phyloP scores from a whole-genome alignment of 2,113 vertebrate species.

The Pseudopodoces humilis region DNA sequence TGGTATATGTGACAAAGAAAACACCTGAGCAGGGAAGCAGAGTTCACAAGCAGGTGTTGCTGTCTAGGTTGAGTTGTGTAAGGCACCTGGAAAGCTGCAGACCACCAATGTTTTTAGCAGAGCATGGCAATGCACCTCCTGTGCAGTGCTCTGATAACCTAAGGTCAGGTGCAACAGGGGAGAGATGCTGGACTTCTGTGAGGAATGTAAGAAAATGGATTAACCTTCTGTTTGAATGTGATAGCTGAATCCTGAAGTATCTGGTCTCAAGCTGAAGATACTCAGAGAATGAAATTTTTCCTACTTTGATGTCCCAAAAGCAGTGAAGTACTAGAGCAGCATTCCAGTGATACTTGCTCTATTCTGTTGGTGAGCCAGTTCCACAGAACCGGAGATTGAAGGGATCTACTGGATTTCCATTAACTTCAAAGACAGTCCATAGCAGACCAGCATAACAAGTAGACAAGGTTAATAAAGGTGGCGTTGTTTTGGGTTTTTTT shows the following conservation, averaged over 20 bases:
- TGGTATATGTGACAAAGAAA: conserved; percentile 26
- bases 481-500: rapidly evolving
- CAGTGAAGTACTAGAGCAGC: neutral
- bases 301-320: neutral
- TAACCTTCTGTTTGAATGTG: neutral
- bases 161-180: neutral
- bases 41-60: conserved; percentile 42
- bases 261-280: neutral
- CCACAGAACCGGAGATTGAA: neutral
- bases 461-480: neutral
- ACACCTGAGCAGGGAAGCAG: conserved; percentile 42
- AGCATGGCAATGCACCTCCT: neutral
- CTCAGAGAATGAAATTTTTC: neutral
- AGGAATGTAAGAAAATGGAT: neutral
- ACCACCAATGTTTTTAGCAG: neutral
- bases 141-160: neutral
- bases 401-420: neutral
- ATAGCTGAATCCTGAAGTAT: neutral
- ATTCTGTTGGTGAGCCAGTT: neutral
- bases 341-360: neutral
- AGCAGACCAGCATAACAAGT: neutral
- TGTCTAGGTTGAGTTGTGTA: conserved; percentile 7
- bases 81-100: conserved; percentile 39
- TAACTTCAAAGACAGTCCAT: neutral
- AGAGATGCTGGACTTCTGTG: neutral